Evolutionary conservation across 2,113 vertebrate species (phyloP), one percentile per base, ranked within the genome.

Genomic region (Etheostoma spectabile): DNA sequence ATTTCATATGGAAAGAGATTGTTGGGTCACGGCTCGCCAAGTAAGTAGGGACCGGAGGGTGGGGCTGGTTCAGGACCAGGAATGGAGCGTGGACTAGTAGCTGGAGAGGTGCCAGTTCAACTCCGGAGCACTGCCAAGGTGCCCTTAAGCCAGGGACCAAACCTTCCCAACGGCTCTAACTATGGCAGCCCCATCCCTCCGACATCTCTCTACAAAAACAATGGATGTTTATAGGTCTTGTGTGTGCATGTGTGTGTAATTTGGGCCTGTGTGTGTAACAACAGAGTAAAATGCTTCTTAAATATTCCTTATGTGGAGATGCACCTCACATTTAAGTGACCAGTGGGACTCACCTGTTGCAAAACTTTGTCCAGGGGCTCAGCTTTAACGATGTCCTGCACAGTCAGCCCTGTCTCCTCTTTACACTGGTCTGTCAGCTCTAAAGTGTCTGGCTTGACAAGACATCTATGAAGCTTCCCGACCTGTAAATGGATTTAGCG

Each of bases 281-380:
- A 49, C 2, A 6, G n/a, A 66, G 14, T 64, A 16, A 15, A 42
- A 52, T 8, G 3, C 6, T 45, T 14, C 33, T 45, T 64, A 16
- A 16, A 64, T 61, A 21, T 21, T 35, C 30, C 18, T 38, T 6
- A 69, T 24, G 33, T 2, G 6, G 15, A 42, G 5, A 52, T 3
- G 15, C 2, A 66, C 22, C 22, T 24, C 1, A 6, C 1, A 15
- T 22, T 11, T 1, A 35, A 12, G 42, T 18, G 5, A 61, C 21
- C 19, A 0, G n/a, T 6, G 11, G n/a, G 56, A 63, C 95, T 97
- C 95, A 99, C 98, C 97, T 99, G 96, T 27, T 97, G 97, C 79
- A 99, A 93, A 76, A 96, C 96, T 72, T 95, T 95, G 85, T 99
- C 98, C 93, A 99, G 93, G 0, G 97, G 96, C 70, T 98, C 97